These are phyloP conservation scores for Paragorgia papillata DNA, from an alignment of 92 coral and sea anemone genomes.

Conservation along the genomic window DNA sequence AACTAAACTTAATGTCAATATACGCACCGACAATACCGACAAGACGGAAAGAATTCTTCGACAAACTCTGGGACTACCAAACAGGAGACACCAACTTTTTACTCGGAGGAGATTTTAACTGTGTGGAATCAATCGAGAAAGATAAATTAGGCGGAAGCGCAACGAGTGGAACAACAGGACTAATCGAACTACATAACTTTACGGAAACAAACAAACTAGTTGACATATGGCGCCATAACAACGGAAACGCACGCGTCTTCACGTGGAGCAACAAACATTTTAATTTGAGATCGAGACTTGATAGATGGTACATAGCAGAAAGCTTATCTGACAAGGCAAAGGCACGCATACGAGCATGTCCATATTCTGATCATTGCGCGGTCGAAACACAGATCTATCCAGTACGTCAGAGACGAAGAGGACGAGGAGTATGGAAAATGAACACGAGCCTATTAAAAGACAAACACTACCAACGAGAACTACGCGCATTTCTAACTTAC, in stretches of 20 bases:
- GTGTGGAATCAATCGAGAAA: background rate
- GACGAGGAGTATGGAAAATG: conserved; percentile 3
- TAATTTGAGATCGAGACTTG: background rate
- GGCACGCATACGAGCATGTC: conserved; percentile 13
- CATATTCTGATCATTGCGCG: conserved; percentile 41
- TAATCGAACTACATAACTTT: background rate
- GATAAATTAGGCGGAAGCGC: conserved; percentile 43
- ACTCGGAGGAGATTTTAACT: conserved; percentile 54
- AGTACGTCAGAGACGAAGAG: background rate
- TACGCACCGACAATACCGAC: conserved; percentile 58
- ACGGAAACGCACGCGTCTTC: background rate
- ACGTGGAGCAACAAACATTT: conserved; percentile 34
- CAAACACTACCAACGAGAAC: background rate
- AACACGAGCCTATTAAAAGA: background rate
- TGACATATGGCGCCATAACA: conserved; percentile 32
- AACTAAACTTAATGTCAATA: background rate
- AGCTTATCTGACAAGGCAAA: background rate
- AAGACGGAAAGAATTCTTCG: background rate
- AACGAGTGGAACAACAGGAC: background rate
- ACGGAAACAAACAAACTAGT: background rate
- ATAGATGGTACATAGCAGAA: background rate
- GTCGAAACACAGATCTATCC: background rate
- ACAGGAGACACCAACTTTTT: background rate
- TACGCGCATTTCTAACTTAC: background rate
- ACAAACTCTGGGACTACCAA: background rate